Evolutionary conservation across 1,140 invertebrate species (phyloP), one percentile per base, ranked within the genome.

Genomic region (Micrasema longulum): DNA sequence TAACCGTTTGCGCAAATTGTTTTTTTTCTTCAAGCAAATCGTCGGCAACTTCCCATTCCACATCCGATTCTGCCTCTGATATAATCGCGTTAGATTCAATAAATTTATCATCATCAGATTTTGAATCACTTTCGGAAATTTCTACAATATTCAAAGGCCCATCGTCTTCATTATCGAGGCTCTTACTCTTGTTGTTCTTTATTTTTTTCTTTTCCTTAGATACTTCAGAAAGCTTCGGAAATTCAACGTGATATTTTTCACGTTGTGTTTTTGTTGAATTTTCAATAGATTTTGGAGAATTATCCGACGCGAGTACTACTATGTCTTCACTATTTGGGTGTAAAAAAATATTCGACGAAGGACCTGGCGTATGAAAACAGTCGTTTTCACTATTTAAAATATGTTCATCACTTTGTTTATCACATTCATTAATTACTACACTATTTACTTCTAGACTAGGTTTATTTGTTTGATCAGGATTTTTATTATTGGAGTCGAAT

Each of bases 61-160:
- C 77, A 73, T 89, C 88, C 1, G 87, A 87, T 48, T 89, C 88
- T 31, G 83, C 83, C 77, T 88, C 87, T 10, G 84, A 81, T 48
- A 90, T 81, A 26, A 89, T 79, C 12, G 82, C 81, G 76, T 80
- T 82, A 65, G 71, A 77, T 53, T 85, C 81, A 36, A 79, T 76
- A 47, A 82, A 31, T 60, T 75, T 57, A 43, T 73, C 76, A 26
- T 81, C 78, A 64, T 80, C 80, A 48, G 73, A 75, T 60, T 76
- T 53, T 7, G 9, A 38, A 48, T 16, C 64, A 7, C 80, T 77
- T 71, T 86, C 85, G 10, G 82, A 81, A 20, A 88, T 77, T 79
- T 88, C 87, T 75, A 84, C 78, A 38, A 88, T 88, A 41, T 80
- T 80, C 3, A 86, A 79, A 53, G 69, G 2, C 1, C 14, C 7